Conservation (phyloP, 2,888 invertebrate genomes). For the Elmis aenea region DNA sequence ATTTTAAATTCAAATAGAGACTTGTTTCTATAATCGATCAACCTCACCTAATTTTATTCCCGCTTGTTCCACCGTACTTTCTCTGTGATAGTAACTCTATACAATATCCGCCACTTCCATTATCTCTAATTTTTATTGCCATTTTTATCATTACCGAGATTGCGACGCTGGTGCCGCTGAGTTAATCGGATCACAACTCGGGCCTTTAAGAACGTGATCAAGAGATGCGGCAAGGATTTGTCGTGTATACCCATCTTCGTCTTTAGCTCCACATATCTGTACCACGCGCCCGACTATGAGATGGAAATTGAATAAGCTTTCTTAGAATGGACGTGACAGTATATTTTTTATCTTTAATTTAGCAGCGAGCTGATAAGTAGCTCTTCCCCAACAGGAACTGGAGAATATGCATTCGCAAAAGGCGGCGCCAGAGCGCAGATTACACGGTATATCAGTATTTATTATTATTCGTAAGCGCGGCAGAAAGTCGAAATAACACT, state of each 20-base stretch:
- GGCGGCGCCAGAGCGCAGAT: constrained; percentile 36
- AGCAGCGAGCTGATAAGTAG: constrained; percentile 46
- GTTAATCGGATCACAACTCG: constrained; percentile 48
- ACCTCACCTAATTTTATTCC: constrained; percentile 63
- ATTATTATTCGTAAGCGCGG: constrained; percentile 46
- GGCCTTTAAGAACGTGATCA: constrained; percentile 47
- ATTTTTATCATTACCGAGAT: constrained; percentile 49
- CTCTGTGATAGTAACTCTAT: constrained; percentile 18
- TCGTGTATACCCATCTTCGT: constrained; percentile 36
- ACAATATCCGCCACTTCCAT: constrained; percentile 34
- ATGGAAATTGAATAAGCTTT: constrained; percentile 47
- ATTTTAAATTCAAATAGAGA: constrained; percentile 43
- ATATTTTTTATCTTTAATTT: constrained; percentile 49
- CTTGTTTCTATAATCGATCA: constrained; percentile 61
- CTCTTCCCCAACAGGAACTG: constrained; percentile 24
- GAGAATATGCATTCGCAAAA: constrained; percentile 41
- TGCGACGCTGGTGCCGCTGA: constrained; percentile 43
- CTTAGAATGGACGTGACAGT: constrained; percentile 46
- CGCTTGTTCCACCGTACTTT: constrained; percentile 39
- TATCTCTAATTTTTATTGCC: constrained; percentile 49
- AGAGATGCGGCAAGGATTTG: constrained; percentile 44
- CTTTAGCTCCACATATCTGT: constrained; percentile 41
- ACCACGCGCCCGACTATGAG: constrained; percentile 24
- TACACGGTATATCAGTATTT: constrained; percentile 46
- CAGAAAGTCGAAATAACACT: constrained; percentile 44